Percentiles rank a stretch among this genome's conserved stretches.
These are phyloP conservation scores for Epicauta chinensis DNA, from an alignment of 1,140 invertebrate species.

Conservation along the genomic window DNA sequence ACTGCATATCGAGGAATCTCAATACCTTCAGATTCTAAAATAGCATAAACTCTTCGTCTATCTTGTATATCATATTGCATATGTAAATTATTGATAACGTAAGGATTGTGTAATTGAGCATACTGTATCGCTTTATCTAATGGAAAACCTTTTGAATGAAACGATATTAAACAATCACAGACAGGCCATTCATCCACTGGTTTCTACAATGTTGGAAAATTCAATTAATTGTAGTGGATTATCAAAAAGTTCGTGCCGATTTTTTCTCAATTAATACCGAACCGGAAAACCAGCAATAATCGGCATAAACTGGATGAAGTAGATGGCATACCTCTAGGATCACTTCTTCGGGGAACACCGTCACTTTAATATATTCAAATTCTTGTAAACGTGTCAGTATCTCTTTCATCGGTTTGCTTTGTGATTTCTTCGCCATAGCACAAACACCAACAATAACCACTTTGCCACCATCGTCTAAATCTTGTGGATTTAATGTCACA, in stretches of 20 bases:
- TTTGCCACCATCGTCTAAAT: constrained; percentile 51
- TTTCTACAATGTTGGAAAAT: constrained; percentile 54
- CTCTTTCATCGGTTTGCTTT: constrained; percentile 98
- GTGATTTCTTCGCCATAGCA: constrained; percentile 98
- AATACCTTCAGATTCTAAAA: constrained; percentile 90
- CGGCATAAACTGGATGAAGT: background rate
- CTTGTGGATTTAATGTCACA: constrained; percentile 48
- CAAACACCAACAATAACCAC: constrained; percentile 94
- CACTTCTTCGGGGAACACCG: constrained; percentile 90
- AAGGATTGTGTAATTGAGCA: constrained; percentile 88
- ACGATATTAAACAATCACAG: constrained; percentile 96
- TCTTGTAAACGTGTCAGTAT: constrained; percentile 91
- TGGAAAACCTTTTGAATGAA: constrained; percentile 98
- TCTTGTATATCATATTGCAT: constrained; percentile 98
- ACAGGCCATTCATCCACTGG: constrained; percentile 97
- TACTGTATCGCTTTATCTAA: constrained; percentile 98
- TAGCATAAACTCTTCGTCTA: constrained; percentile 89
- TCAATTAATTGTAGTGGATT: background rate
- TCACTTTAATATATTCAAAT: constrained; percentile 92
- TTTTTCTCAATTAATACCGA: too few relatives aligned
- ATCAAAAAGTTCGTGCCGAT: too few relatives aligned
- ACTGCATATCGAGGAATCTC: constrained; percentile 97
- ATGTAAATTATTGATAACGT: constrained; percentile 96
- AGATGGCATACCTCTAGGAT: constrained; percentile 71
- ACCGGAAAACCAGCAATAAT: too few relatives aligned